phyloP scores from a whole-genome alignment of 1,140 invertebrate species.

The Cydia splendana region DNA sequence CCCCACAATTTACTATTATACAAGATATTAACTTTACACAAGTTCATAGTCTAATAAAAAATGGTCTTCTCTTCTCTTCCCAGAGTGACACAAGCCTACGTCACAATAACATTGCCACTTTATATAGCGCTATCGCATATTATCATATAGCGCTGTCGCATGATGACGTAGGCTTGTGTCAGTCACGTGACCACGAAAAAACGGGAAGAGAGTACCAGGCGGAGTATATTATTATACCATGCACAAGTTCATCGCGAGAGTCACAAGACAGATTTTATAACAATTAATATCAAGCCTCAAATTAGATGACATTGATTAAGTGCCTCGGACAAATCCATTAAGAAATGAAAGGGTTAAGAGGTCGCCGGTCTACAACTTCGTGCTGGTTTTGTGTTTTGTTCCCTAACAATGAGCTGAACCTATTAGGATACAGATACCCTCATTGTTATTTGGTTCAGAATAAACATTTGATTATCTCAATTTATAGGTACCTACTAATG shows the following conservation, averaged over 20 bases:
- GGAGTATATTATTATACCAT: too few relatives aligned
- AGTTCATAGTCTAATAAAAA: too few relatives aligned
- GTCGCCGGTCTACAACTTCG: background rate
- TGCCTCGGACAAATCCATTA: constrained; percentile 43
- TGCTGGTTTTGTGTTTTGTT: background rate
- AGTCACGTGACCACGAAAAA: too few relatives aligned
- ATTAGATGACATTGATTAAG: constrained; percentile 9
- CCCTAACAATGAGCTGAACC: too few relatives aligned
- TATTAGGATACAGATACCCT: background rate
- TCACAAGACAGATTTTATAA: background rate
- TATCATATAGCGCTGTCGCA: too few relatives aligned
- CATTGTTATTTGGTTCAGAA: background rate
- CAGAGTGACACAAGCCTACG: too few relatives aligned
- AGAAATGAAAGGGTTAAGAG: constrained; percentile 35
- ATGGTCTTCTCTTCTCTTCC: too few relatives aligned
- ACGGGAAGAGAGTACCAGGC: too few relatives aligned
- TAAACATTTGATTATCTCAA: background rate
- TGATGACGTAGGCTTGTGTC: too few relatives aligned
- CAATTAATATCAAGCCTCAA: constrained; percentile 1
- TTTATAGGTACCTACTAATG: background rate
- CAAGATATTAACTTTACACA: background rate
- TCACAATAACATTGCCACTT: too few relatives aligned
- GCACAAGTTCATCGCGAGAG: background rate
- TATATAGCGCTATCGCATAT: too few relatives aligned
- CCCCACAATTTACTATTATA: background rate